These are phyloP conservation scores for Drosophila nasuta DNA, from an alignment of 1,140 invertebrate species.

Conservation along the genomic window DNA sequence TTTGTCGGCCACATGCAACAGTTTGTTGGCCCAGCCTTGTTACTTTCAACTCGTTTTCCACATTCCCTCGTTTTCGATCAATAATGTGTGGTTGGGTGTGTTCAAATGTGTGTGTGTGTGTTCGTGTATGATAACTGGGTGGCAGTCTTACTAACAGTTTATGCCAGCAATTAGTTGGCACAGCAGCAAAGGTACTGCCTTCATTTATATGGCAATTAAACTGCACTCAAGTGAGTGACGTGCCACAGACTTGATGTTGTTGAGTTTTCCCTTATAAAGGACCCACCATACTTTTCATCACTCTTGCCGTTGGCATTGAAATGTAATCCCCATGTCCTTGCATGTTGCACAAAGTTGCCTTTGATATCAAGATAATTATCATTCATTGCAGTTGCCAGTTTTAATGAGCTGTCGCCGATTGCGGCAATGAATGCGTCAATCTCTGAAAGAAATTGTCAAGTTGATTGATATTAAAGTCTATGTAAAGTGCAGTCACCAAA, in stretches of 20 bases:
- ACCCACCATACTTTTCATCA: not conserved
- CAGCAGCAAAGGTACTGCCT: conserved; percentile 38
- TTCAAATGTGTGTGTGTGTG: conserved; percentile 10
- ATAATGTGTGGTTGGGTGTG: conserved; percentile 35
- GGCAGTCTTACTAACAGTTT: conserved; percentile 7
- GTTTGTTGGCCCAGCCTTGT: conserved; percentile 32
- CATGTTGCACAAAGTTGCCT: not conserved
- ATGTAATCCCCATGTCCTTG: conserved; percentile 12
- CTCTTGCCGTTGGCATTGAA: not conserved
- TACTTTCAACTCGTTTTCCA: conserved; percentile 42
- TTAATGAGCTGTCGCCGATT: conserved; percentile 22
- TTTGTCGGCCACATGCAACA: conserved; percentile 74
- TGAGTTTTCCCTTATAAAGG: conserved; percentile 9
- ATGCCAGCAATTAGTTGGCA: conserved; percentile 63
- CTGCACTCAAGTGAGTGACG: conserved; percentile 37
- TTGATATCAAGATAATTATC: conserved; percentile 25
- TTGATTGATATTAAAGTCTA: not conserved
- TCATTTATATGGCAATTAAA: conserved; percentile 77
- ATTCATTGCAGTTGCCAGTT: not conserved
- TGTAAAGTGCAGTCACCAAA: too few relatives aligned
- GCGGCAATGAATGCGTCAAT: not conserved
- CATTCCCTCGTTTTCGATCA: conserved; percentile 49
- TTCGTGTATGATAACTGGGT: not conserved
- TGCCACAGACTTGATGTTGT: conserved; percentile 34
- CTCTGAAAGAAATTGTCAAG: not conserved